Base-by-base conservation (phyloP, 2,888 invertebrate species). In the Cryptops parisi region DNA sequence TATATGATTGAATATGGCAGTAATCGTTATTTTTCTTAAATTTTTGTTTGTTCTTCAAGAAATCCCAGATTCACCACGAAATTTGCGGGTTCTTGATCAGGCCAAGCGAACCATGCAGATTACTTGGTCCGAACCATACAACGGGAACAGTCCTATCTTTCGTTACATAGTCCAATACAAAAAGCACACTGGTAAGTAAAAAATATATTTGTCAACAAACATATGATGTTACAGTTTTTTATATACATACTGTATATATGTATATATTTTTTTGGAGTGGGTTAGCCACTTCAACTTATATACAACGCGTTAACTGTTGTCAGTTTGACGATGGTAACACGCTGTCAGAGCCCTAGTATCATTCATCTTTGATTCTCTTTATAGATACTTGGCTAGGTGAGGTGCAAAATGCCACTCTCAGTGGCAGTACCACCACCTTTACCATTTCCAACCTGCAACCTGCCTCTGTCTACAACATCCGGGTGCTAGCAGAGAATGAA, bases 81-180 rank as follows among this genome's bases (percentile, higher is more conserved):
- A 86, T 50, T 71, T 89, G 55, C 90, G 78, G 68, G 88, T 90
- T 33, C 72, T 90, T 59, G 89, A 90, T 70, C 90, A 90, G 73
- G 87, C 87, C 49, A 89, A 89, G 59, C 78, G 87, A 60, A 84
- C 86, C 1, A 89, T 90, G 53, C 89, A 90, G 67, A 71, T 90
- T 22, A 87, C 88, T n/a, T 90, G 90, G 90, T 85, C 85, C 17
- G 84, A 89, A 57, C 90, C 90, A 46, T 91, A 89, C 68, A 85
- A 88, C 64, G 90, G 90, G 62, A 90, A 90, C 69, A 88, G 88
- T 3, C 86, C 84, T 1, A 83, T 90, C 62, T 86, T 81, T 64
- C 80, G 84, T 69, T 90, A 87, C 71, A 80, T 85, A 56, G 88
- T 91, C 65, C 89, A 90, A 68, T 89, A 88, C 71, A 90, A 90